A percentile compares a stretch with the other conserved stretches of the same genome.
phyloP scores from a whole-genome alignment of 2,888 invertebrate species.

The Incurvaria masculella region DNA sequence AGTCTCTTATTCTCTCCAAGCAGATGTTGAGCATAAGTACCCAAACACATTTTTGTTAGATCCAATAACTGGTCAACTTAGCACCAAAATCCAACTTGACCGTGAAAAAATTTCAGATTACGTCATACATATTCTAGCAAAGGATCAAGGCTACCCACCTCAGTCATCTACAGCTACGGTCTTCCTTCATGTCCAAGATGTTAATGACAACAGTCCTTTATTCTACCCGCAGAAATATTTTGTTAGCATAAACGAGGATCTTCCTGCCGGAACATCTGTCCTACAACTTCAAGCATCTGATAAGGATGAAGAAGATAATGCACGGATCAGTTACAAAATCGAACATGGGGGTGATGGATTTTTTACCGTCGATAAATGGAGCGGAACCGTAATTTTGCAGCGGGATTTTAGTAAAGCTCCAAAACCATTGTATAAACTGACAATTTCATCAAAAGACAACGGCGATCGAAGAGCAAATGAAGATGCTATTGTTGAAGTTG shows the following conservation, averaged over 20 bases:
- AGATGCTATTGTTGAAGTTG: constrained; percentile 78
- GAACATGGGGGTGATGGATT: constrained; percentile 77
- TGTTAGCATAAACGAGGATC: constrained; percentile 68
- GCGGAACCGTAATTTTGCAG: constrained; percentile 70
- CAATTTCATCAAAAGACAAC: constrained; percentile 76
- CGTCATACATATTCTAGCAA: constrained; percentile 81
- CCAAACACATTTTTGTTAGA: constrained; percentile 84
- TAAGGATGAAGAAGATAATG: constrained; percentile 86
- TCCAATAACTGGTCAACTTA: constrained; percentile 80
- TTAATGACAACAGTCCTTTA: constrained; percentile 89
- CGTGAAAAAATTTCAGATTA: constrained; percentile 77
- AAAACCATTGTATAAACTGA: constrained; percentile 68
- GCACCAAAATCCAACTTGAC: constrained; percentile 73
- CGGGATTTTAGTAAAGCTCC: constrained; percentile 62
- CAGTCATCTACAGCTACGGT: constrained; percentile 90
- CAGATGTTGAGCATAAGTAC: constrained; percentile 73
- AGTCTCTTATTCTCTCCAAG: constrained; percentile 77
- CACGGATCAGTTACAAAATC: constrained; percentile 72
- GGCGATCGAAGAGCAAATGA: constrained; percentile 70
- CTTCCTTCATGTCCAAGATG: constrained; percentile 73
- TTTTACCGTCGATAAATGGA: constrained; percentile 75
- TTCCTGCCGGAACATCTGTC: constrained; percentile 61
- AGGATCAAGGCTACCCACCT: constrained; percentile 88
- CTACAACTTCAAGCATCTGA: constrained; percentile 79
- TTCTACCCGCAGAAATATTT: constrained; percentile 91